A percentile compares a stretch with the other conserved stretches of the same genome.
phyloP scores from a whole-genome alignment of 2,797 vertebrate genomes.

The Phataginus tetradactyla region DNA sequence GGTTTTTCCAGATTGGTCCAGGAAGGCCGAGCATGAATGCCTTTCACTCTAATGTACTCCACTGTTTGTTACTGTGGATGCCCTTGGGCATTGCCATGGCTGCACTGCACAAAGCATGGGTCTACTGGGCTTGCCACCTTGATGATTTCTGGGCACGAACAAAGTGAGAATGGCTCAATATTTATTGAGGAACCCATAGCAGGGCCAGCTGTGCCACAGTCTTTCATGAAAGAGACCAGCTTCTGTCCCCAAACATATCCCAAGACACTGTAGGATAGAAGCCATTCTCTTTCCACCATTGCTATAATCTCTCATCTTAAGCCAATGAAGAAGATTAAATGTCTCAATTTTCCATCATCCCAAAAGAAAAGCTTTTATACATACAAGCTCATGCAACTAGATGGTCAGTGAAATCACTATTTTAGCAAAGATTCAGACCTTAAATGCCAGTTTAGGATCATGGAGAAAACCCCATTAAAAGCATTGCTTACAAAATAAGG shows the following conservation, averaged over 20 bases:
- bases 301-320: neutral
- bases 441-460: constrained; percentile 1
- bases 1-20: neutral
- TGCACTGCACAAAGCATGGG: too few species aligned
- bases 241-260: neutral
- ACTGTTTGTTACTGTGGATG: neutral
- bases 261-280: neutral
- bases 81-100: neutral
- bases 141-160: neutral
- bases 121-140: neutral
- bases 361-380: neutral
- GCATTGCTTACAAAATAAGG: neutral
- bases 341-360: neutral
- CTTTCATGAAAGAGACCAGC: neutral
- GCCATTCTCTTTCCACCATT: neutral
- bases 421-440: constrained; percentile 12
- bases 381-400: neutral
- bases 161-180: neutral
- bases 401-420: neutral
- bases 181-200: neutral
- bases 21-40: neutral
- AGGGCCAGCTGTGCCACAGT: neutral
- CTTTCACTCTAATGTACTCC: neutral
- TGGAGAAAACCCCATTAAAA: neutral
- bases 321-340: neutral